Conservation (phyloP, 2,113 vertebrate genomes). For the Neoarius graeffei region DNA sequence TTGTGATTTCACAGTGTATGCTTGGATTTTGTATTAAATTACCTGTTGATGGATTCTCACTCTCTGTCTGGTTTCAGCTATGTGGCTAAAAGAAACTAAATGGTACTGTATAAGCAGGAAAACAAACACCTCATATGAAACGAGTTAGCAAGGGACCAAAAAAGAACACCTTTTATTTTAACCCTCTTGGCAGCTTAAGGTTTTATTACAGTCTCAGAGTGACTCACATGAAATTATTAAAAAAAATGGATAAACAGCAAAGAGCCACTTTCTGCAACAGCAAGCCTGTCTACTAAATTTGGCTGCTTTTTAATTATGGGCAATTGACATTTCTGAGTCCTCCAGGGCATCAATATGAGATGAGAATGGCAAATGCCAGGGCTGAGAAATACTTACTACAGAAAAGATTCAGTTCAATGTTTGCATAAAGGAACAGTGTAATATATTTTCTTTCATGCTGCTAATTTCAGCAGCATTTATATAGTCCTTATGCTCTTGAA, state of each 20-base stretch:
- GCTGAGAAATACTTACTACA: constrained; percentile 37
- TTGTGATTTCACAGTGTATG: not conserved
- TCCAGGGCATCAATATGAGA: constrained; percentile 34
- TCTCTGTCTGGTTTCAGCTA: not conserved
- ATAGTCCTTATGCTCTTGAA: not conserved
- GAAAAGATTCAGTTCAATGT: constrained; percentile 45
- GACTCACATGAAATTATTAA: constrained; percentile 54
- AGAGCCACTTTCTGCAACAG: constrained; percentile 47
- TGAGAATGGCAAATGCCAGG: constrained; percentile 53
- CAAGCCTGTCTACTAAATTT: constrained; percentile 52
- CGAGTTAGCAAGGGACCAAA: not conserved
- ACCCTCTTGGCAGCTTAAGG: constrained; percentile 13
- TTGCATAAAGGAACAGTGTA: constrained; percentile 6
- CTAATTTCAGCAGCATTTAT: constrained; percentile 17
- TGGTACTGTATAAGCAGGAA: not conserved
- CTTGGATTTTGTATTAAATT: not conserved
- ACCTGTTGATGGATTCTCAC: not conserved
- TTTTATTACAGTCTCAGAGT: constrained; percentile 12
- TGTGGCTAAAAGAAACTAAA: not conserved
- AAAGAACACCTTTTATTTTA: not conserved
- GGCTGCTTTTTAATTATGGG: constrained; percentile 57
- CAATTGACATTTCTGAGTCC: constrained; percentile 62
- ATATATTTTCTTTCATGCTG: not conserved
- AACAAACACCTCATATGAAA: not conserved
- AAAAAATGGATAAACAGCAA: not conserved